Evolutionary conservation across 2,113 vertebrate genomes (phyloP), one percentile per base, ranked within the genome.

Genomic region (Megaceryle torquata): DNA sequence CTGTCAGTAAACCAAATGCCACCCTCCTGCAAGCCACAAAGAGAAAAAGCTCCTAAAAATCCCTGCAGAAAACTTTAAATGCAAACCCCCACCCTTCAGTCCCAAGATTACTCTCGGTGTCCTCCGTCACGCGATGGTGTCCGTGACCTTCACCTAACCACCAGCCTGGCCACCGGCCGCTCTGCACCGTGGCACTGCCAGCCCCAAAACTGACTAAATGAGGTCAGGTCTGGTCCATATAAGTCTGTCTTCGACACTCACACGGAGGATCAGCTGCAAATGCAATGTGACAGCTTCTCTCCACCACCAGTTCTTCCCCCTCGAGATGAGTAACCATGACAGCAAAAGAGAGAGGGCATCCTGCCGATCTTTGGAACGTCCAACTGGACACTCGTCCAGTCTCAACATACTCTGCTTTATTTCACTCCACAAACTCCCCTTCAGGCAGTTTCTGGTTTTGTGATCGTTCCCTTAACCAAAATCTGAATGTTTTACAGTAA

Each of bases 41-140:
- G 44, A 76, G 24, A 70, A 71, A 53, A 86, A 59, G 3, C 28
- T 63, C 46, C n/a, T 51, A 2, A 28, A 81, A 93, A 57, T 15
- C 76, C 24, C 31, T 19, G 60, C 64, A 68, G 56, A 53, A 64
- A 80, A 77, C 60, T 74, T 76, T 16, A 48, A 86, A 51, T 4
- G 33, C 46, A 63, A 80, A 18, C 16, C 33, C 74, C 72, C 51
- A 43, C 41, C 59, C 43, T 24, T n/a, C 15, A 15, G 68, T 46
- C 59, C 44, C 0, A 0, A 60, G 53, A 19, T 17, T 18, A 46
- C 0, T 13, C 22, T 56, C 3, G 0, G 31, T 15, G 24, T 29
- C 13, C 53, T 51, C 64, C 10, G 1, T 13, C 37, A 46, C 50
- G 26, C 1, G 1, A 29, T 2, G 3, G 48, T 11, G 57, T 3